Percentiles rank a stretch among this genome's conserved stretches.
Conservation (phyloP, 2,797 vertebrate species). For the Poecilia velifera region DNA sequence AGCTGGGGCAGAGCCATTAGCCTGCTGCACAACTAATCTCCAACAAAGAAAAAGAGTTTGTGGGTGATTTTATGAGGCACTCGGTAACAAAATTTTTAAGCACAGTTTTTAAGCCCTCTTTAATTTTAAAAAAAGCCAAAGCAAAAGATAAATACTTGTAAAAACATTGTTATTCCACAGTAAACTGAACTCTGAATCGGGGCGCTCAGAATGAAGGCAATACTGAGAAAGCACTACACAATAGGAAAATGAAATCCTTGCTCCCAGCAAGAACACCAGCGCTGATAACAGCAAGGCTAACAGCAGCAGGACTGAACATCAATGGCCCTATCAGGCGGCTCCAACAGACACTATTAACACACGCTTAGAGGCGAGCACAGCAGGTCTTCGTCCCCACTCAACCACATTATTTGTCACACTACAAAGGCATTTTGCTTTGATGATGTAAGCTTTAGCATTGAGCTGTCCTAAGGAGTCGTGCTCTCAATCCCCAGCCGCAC, state of each 20-base stretch:
- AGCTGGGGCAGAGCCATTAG: constrained; percentile 22
- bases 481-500: constrained; percentile 67
- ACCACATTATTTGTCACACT: constrained; percentile 30
- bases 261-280: constrained; percentile 45
- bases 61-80: constrained; percentile 17
- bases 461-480: constrained; percentile 50
- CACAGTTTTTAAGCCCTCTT: constrained; percentile 1
- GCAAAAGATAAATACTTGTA: constrained; percentile 29
- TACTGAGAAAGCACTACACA: constrained; percentile 14
- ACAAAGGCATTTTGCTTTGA: constrained; percentile 52
- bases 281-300: constrained; percentile 40
- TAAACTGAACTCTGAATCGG: constrained; percentile 43
- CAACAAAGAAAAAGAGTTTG: constrained; percentile 27
- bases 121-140: constrained; percentile 19
- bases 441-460: constrained; percentile 59
- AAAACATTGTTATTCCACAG: neutral
- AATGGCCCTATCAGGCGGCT: constrained; percentile 41
- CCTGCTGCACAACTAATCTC: constrained; percentile 18
- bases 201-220: constrained; percentile 43
- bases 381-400: constrained; percentile 12
- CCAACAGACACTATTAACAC: constrained; percentile 31
- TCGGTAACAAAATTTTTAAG: neutral
- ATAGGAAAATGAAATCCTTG: constrained; percentile 53
- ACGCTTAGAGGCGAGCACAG: constrained; percentile 10
- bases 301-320: constrained; percentile 55